Evolutionary conservation across 2,797 vertebrate species (phyloP).

Genomic region (Onychomys torridus): DNA sequence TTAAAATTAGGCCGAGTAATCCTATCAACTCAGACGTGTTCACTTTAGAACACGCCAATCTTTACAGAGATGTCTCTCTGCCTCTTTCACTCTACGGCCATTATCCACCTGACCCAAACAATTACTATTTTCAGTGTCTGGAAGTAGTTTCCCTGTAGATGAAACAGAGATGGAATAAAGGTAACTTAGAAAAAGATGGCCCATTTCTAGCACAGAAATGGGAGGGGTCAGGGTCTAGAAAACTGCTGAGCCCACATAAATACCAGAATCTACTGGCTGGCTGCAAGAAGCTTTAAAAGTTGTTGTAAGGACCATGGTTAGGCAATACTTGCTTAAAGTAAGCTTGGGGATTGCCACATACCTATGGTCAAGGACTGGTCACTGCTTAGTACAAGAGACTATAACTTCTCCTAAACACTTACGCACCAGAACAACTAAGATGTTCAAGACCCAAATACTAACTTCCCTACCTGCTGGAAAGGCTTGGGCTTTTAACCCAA

Average conservation of each 20-base stretch:
- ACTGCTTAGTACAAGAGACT: not conserved
- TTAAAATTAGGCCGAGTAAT: not conserved
- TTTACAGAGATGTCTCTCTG: conserved; percentile 20
- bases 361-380: not conserved
- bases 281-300: conserved; percentile 22
- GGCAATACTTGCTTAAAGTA: conserved; percentile 49
- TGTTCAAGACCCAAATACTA: conserved; percentile 40
- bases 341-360: conserved; percentile 21
- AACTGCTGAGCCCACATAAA: conserved; percentile 24
- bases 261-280: not conserved
- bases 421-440: not conserved
- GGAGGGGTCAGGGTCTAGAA: not conserved
- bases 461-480: conserved; percentile 11
- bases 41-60: not conserved
- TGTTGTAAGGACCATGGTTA: not conserved
- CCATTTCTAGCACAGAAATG: conserved; percentile 17
- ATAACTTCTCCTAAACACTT: conserved; percentile 62
- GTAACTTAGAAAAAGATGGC: not conserved
- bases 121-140: conserved; percentile 39
- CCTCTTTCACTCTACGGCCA: conserved; percentile 20
- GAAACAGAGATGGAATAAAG: not conserved
- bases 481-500: not conserved
- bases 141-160: not conserved
- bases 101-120: conserved; percentile 21
- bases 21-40: not conserved